Percentiles rank a stretch among this genome's conserved stretches.
phyloP scores from a whole-genome alignment of 1,140 invertebrate genomes.

The Drosophila eugracilis region DNA sequence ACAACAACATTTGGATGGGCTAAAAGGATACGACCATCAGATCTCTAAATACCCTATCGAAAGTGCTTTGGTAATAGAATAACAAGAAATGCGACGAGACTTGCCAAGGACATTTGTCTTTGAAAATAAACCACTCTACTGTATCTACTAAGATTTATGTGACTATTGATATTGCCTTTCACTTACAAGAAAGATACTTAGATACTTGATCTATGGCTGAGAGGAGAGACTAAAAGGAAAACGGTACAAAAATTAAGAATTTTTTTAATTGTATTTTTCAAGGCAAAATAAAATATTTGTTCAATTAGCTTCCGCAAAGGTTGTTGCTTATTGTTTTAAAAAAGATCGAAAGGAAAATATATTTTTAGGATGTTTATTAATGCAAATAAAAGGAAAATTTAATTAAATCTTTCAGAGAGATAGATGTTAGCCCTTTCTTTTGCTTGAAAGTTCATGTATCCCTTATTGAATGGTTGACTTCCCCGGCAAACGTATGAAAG shows the following conservation, averaged over 20 bases:
- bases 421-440: neutral
- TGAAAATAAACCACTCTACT: neutral
- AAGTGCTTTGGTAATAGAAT: constrained; percentile 4
- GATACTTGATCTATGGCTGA: too few relatives aligned
- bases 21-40: constrained; percentile 4
- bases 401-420: neutral
- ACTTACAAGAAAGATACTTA: neutral
- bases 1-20: constrained; percentile 19
- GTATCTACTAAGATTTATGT: neutral
- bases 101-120: neutral
- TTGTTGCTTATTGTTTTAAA: too few relatives aligned
- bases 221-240: too few relatives aligned
- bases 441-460: neutral
- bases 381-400: neutral
- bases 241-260: too few relatives aligned
- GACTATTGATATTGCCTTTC: neutral
- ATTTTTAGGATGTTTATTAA: too few relatives aligned
- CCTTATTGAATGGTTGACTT: constrained; percentile 2
- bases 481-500: constrained; percentile 12
- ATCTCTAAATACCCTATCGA: constrained; percentile 21
- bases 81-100: neutral
- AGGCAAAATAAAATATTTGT: too few relatives aligned
- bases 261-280: too few relatives aligned
- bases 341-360: too few relatives aligned
- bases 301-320: too few relatives aligned